These are phyloP conservation scores for Dromiciops gliroides DNA, from an alignment of 2,113 vertebrate genomes.

Conservation along the genomic window DNA sequence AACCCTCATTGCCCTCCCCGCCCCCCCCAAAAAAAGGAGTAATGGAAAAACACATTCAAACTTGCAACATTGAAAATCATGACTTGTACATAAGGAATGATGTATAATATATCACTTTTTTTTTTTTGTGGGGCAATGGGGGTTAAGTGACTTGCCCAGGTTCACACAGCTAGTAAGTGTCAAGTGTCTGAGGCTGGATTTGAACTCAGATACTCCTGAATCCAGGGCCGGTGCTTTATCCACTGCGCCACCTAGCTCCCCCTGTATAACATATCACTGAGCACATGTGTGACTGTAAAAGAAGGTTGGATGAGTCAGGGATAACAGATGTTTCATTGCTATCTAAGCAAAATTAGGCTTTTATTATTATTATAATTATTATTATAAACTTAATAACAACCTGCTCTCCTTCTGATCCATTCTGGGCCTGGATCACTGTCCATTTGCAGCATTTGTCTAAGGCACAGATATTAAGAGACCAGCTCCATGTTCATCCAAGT, in stretches of 20 bases:
- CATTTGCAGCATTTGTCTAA: not conserved
- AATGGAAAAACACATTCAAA: not conserved
- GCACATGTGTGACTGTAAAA: not conserved
- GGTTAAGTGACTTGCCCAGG: too few species aligned
- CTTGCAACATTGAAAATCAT: not conserved
- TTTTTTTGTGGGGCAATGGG: too few species aligned
- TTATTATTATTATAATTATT: not conserved
- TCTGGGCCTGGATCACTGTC: not conserved
- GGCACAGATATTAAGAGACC: not conserved
- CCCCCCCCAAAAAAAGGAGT: too few species aligned
- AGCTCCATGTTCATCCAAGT: not conserved
- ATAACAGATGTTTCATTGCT: not conserved
- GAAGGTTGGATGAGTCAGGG: not conserved
- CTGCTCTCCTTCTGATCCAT: not conserved
- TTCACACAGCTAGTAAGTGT: too few species aligned
- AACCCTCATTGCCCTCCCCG: too few species aligned
- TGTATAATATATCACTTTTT: not conserved
- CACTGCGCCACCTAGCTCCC: too few species aligned
- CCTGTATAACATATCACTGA: not conserved
- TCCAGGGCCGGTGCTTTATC: too few species aligned
- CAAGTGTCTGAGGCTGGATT: too few species aligned
- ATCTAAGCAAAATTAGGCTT: not conserved
- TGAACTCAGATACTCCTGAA: too few species aligned
- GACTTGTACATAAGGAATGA: not conserved
- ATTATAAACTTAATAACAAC: not conserved